Percentiles rank a stretch among this genome's conserved stretches.
phyloP scores from a whole-genome alignment of 1,140 invertebrate species.

The Streblospio benedicti region DNA sequence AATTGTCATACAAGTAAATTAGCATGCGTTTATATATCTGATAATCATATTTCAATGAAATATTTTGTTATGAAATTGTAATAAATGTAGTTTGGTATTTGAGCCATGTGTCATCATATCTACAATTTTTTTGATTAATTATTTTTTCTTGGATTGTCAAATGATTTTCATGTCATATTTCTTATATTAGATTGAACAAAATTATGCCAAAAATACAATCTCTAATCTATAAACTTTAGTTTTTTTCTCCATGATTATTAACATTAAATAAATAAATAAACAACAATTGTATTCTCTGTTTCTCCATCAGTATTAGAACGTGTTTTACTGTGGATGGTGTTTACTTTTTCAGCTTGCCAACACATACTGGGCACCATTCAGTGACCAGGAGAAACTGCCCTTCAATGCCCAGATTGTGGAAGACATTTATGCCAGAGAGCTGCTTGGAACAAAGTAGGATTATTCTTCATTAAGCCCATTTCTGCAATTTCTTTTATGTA shows the following conservation, averaged over 20 bases:
- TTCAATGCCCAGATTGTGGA: slow-evolving; percentile 44
- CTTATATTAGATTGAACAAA: slow-evolving; percentile 12
- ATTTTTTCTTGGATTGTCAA: too few species aligned
- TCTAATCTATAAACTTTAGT: slow-evolving; percentile 74
- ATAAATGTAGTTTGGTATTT: too few species aligned
- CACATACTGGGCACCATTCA: slow-evolving; percentile 79
- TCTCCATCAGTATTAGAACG: slow-evolving; percentile 17
- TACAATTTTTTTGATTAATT: too few species aligned
- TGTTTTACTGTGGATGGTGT: slow-evolving; percentile 3
- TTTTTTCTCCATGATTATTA: slow-evolving; percentile 59
- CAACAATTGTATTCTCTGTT: slow-evolving; percentile 10
- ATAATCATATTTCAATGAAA: neutral
- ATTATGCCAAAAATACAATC: slow-evolving; percentile 58
- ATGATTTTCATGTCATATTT: slow-evolving; percentile 12
- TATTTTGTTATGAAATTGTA: too few species aligned
- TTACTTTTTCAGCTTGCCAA: slow-evolving; percentile 62
- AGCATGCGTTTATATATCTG: neutral
- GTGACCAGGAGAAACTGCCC: slow-evolving; percentile 41
- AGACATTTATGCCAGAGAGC: slow-evolving; percentile 46
- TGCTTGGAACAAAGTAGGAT: slow-evolving; percentile 42
- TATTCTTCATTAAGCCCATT: neutral
- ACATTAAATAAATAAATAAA: slow-evolving; percentile 37
- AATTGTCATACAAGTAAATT: neutral
- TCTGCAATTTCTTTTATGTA: neutral
- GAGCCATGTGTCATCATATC: too few species aligned